phyloP scores from a whole-genome alignment of 2,797 vertebrate genomes.

The Crenichthys baileyi region DNA sequence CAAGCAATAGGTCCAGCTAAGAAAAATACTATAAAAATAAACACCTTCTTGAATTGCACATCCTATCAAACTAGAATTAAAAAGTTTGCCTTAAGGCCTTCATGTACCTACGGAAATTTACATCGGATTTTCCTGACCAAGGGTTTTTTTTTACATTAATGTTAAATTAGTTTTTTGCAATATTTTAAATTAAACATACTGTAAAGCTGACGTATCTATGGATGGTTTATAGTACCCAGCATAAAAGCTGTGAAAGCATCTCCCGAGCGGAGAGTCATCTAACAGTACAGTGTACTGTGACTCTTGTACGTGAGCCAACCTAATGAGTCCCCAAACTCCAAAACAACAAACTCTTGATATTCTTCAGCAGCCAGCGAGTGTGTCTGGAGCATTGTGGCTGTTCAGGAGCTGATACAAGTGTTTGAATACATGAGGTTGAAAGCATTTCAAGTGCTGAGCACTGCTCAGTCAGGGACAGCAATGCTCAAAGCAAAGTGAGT shows the following conservation, averaged over 20 bases:
- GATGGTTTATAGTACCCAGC: not conserved
- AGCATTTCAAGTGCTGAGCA: not conserved
- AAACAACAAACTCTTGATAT: not conserved
- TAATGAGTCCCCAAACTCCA: conserved; percentile 6
- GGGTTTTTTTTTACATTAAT: not conserved
- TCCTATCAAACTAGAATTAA: not conserved
- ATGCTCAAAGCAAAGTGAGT: not conserved
- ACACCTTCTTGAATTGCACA: not conserved
- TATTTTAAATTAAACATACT: not conserved
- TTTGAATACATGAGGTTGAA: not conserved
- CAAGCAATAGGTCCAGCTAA: too few relatives aligned
- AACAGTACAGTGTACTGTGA: not conserved
- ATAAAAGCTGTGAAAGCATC: not conserved
- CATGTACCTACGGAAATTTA: not conserved
- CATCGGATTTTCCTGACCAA: not conserved
- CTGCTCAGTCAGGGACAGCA: not conserved
- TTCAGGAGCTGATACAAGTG: conserved; percentile 1
- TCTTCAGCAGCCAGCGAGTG: conserved; percentile 3
- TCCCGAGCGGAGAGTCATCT: not conserved
- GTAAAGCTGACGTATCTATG: not conserved
- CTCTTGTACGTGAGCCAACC: not conserved
- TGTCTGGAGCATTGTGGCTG: not conserved
- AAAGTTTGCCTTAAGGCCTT: not conserved
- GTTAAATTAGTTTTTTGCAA: not conserved
- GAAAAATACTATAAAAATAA: not conserved